Evolutionary conservation across 2,797 vertebrate genomes (phyloP).

Genomic region (Phataginus tricuspis): DNA sequence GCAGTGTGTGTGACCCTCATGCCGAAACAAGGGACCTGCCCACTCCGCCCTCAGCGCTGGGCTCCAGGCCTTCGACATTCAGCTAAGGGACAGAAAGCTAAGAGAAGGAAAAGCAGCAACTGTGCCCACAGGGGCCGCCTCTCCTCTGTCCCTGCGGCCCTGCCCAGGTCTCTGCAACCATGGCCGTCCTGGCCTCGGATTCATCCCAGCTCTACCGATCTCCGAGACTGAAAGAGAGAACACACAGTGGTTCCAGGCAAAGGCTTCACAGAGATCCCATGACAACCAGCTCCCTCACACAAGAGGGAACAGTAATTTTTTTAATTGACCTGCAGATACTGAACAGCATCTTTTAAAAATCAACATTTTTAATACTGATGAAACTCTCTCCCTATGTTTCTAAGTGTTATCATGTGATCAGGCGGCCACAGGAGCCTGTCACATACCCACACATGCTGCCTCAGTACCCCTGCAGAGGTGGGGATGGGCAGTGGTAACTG

Average conservation of each 20-base stretch:
- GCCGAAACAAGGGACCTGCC: not conserved
- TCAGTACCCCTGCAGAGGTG: not conserved
- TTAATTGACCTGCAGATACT: not conserved
- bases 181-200: not conserved
- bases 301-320: not conserved
- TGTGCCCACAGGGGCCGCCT: rapidly evolving
- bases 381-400: not conserved
- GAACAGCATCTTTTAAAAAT: not conserved
- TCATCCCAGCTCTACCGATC: not conserved
- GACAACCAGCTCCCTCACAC: not conserved
- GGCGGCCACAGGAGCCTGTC: not conserved
- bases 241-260: too few species aligned
- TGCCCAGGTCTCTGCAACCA: not conserved
- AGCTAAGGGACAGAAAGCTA: not conserved
- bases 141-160: rapidly evolving
- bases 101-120: not conserved
- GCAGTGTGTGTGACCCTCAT: not conserved
- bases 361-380: not conserved
- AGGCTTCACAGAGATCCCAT: too few species aligned
- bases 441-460: not conserved
- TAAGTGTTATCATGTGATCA: not conserved
- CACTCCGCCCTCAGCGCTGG: not conserved
- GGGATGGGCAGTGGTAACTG: not conserved
- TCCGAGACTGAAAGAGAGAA: not conserved
- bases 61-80: not conserved